phyloP scores from a whole-genome alignment of 2,888 invertebrate species.

The Nyleta sp. region DNA sequence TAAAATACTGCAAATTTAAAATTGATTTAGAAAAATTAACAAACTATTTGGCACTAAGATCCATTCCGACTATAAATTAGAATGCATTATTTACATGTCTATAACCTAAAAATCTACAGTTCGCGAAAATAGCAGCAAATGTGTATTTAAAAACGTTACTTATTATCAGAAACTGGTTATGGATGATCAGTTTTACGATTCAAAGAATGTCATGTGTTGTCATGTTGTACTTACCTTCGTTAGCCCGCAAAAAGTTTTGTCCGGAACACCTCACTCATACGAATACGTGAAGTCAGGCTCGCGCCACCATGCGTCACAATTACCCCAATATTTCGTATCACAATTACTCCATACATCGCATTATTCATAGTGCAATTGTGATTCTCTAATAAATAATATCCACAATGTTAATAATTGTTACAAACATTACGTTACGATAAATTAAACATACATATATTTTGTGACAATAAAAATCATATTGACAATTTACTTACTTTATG shows the following conservation, averaged over 20 bases:
- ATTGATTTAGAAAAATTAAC: no score
- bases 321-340: not conserved
- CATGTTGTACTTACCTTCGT: not conserved
- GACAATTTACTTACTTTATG: not conserved
- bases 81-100: not conserved
- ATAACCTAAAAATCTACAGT: not conserved
- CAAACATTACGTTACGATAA: not conserved
- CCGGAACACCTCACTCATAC: no score
- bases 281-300: not conserved
- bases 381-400: not conserved
- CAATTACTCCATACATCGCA: not conserved
- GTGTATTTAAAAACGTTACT: not conserved
- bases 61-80: not conserved
- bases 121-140: not conserved
- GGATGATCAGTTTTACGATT: not conserved
- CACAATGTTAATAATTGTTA: not conserved
- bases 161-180: not conserved
- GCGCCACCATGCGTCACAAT: not conserved
- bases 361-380: not conserved
- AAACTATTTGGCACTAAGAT: no score
- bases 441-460: not conserved
- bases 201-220: not conserved
- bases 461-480: not conserved
- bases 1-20: no score
- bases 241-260: not conserved